phyloP scores from a whole-genome alignment of 2,797 vertebrate genomes.

The Etheostoma nigrum region DNA sequence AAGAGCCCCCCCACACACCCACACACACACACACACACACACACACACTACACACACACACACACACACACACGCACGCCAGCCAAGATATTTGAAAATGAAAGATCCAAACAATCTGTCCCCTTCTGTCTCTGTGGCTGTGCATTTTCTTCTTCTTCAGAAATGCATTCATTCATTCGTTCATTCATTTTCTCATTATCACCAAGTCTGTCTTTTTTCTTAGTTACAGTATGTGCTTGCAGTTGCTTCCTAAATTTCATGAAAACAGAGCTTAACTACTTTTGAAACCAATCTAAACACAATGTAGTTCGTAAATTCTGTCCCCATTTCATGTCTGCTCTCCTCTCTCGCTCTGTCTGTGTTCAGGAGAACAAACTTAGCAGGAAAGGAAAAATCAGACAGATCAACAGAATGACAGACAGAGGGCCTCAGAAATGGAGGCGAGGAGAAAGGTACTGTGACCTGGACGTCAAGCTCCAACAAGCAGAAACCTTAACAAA shows the following conservation, averaged over 20 bases:
- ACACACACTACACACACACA: too few relatives aligned
- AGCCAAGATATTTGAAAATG: not conserved
- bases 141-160: not conserved
- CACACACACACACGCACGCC: not conserved
- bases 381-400: not conserved
- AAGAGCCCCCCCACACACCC: too few relatives aligned
- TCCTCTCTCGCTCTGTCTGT: constrained; percentile 1
- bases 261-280: constrained; percentile 5
- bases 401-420: constrained; percentile 24
- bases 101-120: constrained; percentile 5
- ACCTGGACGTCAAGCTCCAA: constrained; percentile 48
- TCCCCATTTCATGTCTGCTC: not conserved
- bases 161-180: constrained; percentile 22
- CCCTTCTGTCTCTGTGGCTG: not conserved
- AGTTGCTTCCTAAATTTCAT: constrained; percentile 29
- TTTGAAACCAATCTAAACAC: constrained; percentile 24
- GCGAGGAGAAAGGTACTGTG: constrained; percentile 20
- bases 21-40: too few relatives aligned
- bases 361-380: constrained; percentile 4
- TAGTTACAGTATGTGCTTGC: not conserved
- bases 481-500: constrained; percentile 51
- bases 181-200: constrained; percentile 25
- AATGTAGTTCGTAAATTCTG: constrained; percentile 19
- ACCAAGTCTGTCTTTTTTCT: not conserved
- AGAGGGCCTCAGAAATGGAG: constrained; percentile 18